A percentile compares a stretch with the other conserved stretches of the same genome.
Conservation (phyloP, 2,888 invertebrate genomes). For the Pristionchus maxplancki region DNA sequence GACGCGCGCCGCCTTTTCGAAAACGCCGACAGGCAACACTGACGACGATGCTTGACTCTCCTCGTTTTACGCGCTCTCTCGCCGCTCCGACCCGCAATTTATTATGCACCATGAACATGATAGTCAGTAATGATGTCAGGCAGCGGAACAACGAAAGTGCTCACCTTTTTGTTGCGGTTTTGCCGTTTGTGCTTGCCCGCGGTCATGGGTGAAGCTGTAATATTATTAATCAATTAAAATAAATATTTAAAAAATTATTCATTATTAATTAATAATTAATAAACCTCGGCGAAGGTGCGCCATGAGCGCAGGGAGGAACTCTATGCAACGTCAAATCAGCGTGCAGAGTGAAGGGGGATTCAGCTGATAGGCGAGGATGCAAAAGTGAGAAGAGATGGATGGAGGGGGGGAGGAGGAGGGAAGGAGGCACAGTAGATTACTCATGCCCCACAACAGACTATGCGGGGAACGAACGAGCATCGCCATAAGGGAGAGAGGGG, state of each 20-base stretch:
- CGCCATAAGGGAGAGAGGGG: background rate
- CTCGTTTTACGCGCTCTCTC: background rate
- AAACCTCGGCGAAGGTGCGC: background rate
- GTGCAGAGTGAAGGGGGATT: background rate
- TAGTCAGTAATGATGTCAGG: background rate
- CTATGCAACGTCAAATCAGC: background rate
- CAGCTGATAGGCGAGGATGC: constrained; percentile 42
- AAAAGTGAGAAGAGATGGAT: background rate
- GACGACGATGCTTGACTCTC: background rate
- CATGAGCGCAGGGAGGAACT: background rate
- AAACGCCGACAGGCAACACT: background rate
- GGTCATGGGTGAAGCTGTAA: constrained; percentile 15
- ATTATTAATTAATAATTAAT: background rate
- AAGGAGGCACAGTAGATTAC: background rate
- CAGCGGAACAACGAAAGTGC: background rate
- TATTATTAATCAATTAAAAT: background rate
- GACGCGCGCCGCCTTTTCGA: constrained; percentile 29
- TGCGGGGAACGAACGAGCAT: background rate
- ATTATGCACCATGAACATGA: background rate
- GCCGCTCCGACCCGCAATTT: background rate
- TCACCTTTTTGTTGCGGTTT: constrained; percentile 9
- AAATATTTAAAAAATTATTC: background rate
- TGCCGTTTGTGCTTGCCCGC: constrained; percentile 33
- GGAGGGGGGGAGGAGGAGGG: background rate
- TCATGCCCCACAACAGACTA: constrained; percentile 3